These are phyloP conservation scores for Rhinopithecus roxellana DNA, from an alignment of 2,113 vertebrate genomes.

Conservation along the genomic window DNA sequence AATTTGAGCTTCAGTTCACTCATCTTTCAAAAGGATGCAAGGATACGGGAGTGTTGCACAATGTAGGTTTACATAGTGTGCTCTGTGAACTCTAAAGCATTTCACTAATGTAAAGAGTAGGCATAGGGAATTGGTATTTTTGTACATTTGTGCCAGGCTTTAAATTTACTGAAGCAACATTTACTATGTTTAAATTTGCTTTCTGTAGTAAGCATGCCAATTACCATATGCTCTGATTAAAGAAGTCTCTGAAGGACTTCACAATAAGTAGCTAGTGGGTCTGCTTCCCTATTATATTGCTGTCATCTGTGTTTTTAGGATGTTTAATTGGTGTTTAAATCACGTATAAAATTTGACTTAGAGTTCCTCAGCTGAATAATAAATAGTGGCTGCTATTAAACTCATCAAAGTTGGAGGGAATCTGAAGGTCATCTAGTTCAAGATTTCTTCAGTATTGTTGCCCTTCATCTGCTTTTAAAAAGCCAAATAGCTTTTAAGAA, in stretches of 20 bases:
- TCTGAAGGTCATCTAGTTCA: slow-evolving; percentile 2
- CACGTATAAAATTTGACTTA: background rate
- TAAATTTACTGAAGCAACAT: slow-evolving; percentile 57
- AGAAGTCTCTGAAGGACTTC: slow-evolving; percentile 37
- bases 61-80: background rate
- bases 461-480: background rate
- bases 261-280: background rate
- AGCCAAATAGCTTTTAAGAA: background rate
- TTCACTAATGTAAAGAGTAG: slow-evolving; percentile 42
- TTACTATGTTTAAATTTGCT: slow-evolving; percentile 40
- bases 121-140: slow-evolving; percentile 43
- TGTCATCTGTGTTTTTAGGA: slow-evolving; percentile 17
- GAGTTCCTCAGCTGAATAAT: background rate
- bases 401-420: background rate
- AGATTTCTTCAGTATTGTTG: background rate
- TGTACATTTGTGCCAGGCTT: slow-evolving; percentile 45
- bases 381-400: background rate
- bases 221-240: slow-evolving; percentile 46
- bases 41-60: background rate
- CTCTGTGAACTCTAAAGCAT: slow-evolving; percentile 28
- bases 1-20: background rate
- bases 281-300: background rate
- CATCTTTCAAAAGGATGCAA: background rate
- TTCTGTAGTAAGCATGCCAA: slow-evolving; percentile 42
- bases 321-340: slow-evolving; percentile 34